Conservation (phyloP, 2,113 vertebrate species). For the mouse (Mus musculus) region DNA sequence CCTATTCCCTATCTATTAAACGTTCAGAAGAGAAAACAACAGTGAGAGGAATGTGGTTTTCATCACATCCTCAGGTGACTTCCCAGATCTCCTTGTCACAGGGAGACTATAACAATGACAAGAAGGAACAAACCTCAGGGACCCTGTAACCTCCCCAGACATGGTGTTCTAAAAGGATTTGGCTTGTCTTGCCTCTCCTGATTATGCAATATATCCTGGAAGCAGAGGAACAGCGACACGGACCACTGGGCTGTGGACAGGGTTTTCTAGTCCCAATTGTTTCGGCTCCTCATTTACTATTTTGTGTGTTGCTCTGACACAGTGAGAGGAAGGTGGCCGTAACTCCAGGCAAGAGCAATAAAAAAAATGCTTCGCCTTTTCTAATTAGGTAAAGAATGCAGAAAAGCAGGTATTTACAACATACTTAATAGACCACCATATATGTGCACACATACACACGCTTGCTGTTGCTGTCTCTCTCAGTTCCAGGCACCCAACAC, state of each 20-base stretch:
- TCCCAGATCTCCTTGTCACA: conserved; percentile 72
- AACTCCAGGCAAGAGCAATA: background rate
- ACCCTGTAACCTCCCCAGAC: conserved; percentile 76
- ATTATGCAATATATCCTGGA: conserved; percentile 78
- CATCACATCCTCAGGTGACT: conserved; percentile 75
- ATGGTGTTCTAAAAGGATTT: conserved; percentile 72
- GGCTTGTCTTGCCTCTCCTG: conserved; percentile 78
- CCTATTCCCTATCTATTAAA: conserved; percentile 42
- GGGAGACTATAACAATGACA: conserved; percentile 75
- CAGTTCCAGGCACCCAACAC: background rate
- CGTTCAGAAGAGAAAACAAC: conserved; percentile 67
- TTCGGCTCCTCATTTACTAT: conserved; percentile 76
- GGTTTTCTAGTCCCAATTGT: conserved; percentile 70
- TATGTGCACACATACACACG: background rate
- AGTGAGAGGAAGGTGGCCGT: background rate
- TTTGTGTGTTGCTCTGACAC: conserved; percentile 58
- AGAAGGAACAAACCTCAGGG: conserved; percentile 75
- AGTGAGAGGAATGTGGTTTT: conserved; percentile 63
- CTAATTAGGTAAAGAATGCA: background rate
- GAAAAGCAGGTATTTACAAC: conserved; percentile 3
- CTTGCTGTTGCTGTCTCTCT: background rate
- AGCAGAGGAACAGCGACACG: conserved; percentile 73
- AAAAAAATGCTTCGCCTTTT: conserved; percentile 4
- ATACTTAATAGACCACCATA: background rate
- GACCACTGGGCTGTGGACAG: conserved; percentile 73